Base-by-base conservation (phyloP, 2,113 vertebrate genomes). In the Cyrtonyx montezumae region DNA sequence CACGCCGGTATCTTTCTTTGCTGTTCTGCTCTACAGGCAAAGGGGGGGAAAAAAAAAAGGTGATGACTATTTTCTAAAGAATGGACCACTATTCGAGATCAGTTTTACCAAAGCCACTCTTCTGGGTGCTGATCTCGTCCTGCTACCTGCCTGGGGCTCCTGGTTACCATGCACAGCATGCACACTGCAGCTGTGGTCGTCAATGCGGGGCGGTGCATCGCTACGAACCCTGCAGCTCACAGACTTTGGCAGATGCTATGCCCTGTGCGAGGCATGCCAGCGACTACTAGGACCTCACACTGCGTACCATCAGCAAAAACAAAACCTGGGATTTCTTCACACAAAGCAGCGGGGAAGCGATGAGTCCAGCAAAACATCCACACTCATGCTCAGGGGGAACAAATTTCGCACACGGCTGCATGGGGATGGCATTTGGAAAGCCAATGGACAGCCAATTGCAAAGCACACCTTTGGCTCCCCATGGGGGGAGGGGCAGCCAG, bases 121-220 rank as follows among this genome's bases (percentile, higher is more conserved):
- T 8, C 3, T 5, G 30, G 43, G n/a, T 4, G 5, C 23, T 3
- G 9, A 22, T 1, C 18, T 21, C 1, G 11, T 30, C n/a, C 3
- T 7, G 13, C 25, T 11, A 3, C 45, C 20, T 6, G 43, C 12
- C 53, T 2, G 4, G n/a, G 55, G 40, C 26, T 48, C 42, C 34
- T 32, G 2, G 56, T 40, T 7, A 48, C 6, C 1, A 18, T 1
- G 40, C 61, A 26, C 61, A 37, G 11, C 32, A 58, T n/a, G 36
- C 59, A 62, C 3, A 6, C 74, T 26, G 28, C 46, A n/a, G 21
- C 6, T 62, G 36, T 8, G 61, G 17, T 62, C 36, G 2, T 0
- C 13, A 7, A 6, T 30, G 6, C 1, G 1, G 43, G 48, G n/a
- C 43, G 3, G n/a, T 13, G 59, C 11, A 0, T 32, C 4, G 1